These are phyloP conservation scores for Pitta sordida DNA, from an alignment of 2,113 vertebrate species.

Conservation along the genomic window DNA sequence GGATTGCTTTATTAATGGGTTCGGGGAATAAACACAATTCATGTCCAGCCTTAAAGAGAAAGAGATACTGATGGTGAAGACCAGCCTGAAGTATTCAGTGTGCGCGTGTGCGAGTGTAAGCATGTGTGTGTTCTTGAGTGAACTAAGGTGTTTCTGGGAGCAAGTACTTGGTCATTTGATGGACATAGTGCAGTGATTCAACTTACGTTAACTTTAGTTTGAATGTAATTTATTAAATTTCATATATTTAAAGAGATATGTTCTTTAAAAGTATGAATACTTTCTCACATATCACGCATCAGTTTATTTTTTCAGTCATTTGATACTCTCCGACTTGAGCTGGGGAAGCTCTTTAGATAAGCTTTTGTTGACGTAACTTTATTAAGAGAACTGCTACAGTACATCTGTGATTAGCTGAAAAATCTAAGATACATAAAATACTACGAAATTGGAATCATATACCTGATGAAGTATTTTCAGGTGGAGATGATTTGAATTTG, in stretches of 20 bases:
- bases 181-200: conserved; percentile 76
- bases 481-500: conserved; percentile 29
- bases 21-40: conserved; percentile 65
- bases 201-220: conserved; percentile 72
- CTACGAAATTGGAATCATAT: background rate
- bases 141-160: conserved; percentile 75
- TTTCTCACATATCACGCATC: conserved; percentile 74
- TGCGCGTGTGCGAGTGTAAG: conserved; percentile 63
- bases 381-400: conserved; percentile 61
- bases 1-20: conserved; percentile 63
- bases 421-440: conserved; percentile 23
- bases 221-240: conserved; percentile 83
- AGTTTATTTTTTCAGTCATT: conserved; percentile 74
- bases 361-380: conserved; percentile 72
- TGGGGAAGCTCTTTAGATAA: conserved; percentile 75
- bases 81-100: conserved; percentile 70
- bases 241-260: conserved; percentile 75
- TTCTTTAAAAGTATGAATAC: conserved; percentile 76
- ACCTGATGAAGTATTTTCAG: background rate
- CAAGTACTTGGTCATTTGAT: conserved; percentile 74
- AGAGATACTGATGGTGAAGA: conserved; percentile 66
- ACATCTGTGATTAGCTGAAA: conserved; percentile 47
- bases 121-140: conserved; percentile 75
- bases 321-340: conserved; percentile 73
- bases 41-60: conserved; percentile 77